Evolutionary conservation across 1,140 invertebrate genomes (phyloP), one percentile per base, ranked within the genome.

Genomic region (Muscidifurax raptorellus): DNA sequence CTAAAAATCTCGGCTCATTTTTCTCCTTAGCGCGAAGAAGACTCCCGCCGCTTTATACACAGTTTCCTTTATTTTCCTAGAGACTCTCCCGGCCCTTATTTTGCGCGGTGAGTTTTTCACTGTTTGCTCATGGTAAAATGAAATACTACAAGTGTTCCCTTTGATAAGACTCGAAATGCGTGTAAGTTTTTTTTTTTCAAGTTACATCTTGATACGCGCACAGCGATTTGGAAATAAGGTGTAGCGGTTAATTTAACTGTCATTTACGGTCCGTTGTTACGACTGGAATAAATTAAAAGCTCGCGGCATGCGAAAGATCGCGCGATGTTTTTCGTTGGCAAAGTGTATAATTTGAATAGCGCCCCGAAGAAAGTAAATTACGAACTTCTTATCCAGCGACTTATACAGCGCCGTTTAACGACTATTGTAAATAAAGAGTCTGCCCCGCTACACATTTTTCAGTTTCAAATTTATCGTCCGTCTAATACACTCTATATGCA

Each of bases 381-480:
- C 22, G 27, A 27, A 52, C 79, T 72, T 80, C 64, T 80, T 44
- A 66, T 40, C 59, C 22, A 12, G 1, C 13, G 77, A 79, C 30
- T 80, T 71, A 28, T 71, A 52, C 28, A 18, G 67, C 67, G 67
- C 67, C 15, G 44, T 80, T 71, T 80, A 80, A 80, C 69, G 27
- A 67, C 27, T 71, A 72, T 72, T 71, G 67, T 72, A 80, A 80
- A 52, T 80, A 80, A 80, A 80, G 13, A 22, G 15, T 32, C 10
- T 40, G 9, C 9, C 36, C 30, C 66, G 0, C 66, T 6, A 5
- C 69, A 25, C 13, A 80, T 71, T 80, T 71, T 80, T 47, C 25
- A 30, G 18, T 10, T 18, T 80, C 9, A 71, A 80, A 72, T 80
- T 80, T 69, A 80, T 80, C 36, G 40, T 80, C 36, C 66, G 27